Evolutionary conservation across 1,140 invertebrate genomes (phyloP).

Genomic region (Hylaeus volcanicus): DNA sequence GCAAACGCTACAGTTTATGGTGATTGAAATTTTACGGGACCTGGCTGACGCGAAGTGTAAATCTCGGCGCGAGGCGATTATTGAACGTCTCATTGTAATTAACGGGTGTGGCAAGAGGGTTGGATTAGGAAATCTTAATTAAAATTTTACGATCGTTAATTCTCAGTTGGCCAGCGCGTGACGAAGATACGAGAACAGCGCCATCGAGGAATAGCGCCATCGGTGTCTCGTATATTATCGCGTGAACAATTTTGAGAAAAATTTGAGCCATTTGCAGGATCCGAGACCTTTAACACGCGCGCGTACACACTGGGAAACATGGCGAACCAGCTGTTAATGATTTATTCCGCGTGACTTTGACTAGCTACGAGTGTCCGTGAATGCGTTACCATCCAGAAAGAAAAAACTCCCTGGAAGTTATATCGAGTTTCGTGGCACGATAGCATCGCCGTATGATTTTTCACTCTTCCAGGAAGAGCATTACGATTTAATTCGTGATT

Average conservation of each 20-base stretch:
- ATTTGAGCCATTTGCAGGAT: no score
- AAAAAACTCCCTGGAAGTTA: neutral
- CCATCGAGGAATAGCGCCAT: neutral
- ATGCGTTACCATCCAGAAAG: neutral
- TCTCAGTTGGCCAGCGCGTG: constrained; percentile 42
- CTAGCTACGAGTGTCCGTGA: no score
- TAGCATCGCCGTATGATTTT: neutral
- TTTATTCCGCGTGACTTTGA: no score
- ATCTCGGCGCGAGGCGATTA: constrained; percentile 54
- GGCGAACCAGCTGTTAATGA: no score
- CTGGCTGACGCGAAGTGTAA: constrained; percentile 45
- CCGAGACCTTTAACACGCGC: no score
- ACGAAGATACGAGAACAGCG: constrained; percentile 20
- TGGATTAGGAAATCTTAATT: constrained; percentile 70
- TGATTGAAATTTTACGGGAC: constrained; percentile 72
- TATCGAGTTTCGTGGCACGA: neutral
- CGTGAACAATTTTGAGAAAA: no score
- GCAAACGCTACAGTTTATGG: constrained; percentile 63
- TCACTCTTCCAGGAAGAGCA: neutral
- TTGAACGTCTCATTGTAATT: constrained; percentile 67
- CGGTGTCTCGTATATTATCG: neutral
- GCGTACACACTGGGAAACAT: no score
- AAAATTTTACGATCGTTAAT: constrained; percentile 71
- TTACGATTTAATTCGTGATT: constrained; percentile 17
- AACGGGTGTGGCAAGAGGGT: constrained; percentile 38